Evolutionary conservation across 2,888 invertebrate genomes (phyloP).

Genomic region (Prosapia bicincta): DNA sequence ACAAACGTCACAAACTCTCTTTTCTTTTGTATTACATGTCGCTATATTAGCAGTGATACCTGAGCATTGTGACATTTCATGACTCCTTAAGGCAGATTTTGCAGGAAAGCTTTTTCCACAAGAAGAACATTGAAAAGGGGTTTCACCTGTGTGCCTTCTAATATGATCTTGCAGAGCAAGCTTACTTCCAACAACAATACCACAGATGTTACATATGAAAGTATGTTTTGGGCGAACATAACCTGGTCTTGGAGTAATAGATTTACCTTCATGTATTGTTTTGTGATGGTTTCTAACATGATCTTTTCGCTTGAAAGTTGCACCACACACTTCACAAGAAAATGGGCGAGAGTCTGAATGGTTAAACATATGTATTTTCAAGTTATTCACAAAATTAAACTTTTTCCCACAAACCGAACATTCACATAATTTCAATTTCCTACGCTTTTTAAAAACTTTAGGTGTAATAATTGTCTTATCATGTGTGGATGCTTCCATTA

Average conservation of each 20-base stretch:
- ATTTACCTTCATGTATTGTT: slow-evolving; percentile 22
- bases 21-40: slow-evolving; percentile 29
- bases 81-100: not conserved
- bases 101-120: slow-evolving; percentile 26
- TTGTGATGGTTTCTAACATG: slow-evolving; percentile 34
- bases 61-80: not conserved
- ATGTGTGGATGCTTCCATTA: not conserved
- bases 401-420: not conserved
- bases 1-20: slow-evolving; percentile 34
- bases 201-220: slow-evolving; percentile 17
- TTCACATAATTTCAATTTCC: not conserved
- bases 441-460: not conserved
- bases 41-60: not conserved
- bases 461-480: not conserved
- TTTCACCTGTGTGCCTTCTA: slow-evolving; percentile 37
- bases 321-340: slow-evolving; percentile 21
- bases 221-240: not conserved
- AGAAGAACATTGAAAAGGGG: slow-evolving; percentile 39
- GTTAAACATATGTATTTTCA: not conserved
- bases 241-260: not conserved
- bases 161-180: slow-evolving; percentile 42
- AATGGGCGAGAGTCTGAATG: not conserved
- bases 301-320: slow-evolving; percentile 33
- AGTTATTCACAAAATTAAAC: not conserved
- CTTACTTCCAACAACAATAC: slow-evolving; percentile 14